A percentile compares a stretch with the other conserved stretches of the same genome.
These are phyloP conservation scores for Etheostoma spectabile DNA, from an alignment of 2,113 vertebrate genomes.

Conservation along the genomic window DNA sequence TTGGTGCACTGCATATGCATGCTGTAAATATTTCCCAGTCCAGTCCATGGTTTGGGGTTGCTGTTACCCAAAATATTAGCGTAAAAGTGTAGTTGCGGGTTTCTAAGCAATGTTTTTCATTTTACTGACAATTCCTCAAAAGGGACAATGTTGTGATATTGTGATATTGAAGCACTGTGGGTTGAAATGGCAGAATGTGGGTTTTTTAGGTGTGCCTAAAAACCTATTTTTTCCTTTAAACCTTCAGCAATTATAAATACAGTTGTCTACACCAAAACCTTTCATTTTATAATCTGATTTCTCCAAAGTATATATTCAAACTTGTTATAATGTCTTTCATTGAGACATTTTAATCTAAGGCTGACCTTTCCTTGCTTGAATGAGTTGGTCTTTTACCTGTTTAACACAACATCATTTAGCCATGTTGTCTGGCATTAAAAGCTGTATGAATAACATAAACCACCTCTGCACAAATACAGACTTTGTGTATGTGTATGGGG, in stretches of 20 bases:
- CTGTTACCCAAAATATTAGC: not conserved
- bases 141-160: not conserved
- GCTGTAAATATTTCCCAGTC: not conserved
- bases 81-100: not conserved
- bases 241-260: not conserved
- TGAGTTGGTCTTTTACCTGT: not conserved
- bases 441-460: not conserved
- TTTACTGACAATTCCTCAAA: not conserved
- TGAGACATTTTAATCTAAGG: too few relatives aligned
- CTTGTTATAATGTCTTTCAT: not conserved
- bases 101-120: not conserved
- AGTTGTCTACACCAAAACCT: not conserved
- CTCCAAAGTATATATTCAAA: not conserved
- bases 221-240: not conserved
- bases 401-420: not conserved
- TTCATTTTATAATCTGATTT: not conserved
- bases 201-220: not conserved
- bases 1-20: not conserved
- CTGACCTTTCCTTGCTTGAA: not conserved
- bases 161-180: not conserved
- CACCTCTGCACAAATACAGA: not conserved
- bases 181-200: not conserved
- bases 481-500: not conserved
- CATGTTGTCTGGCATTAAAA: not conserved
- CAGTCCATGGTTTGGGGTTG: not conserved